Evolutionary conservation across 2,888 invertebrate genomes (phyloP), one percentile per base, ranked within the genome.

Genomic region (Scaeva pyrastri): DNA sequence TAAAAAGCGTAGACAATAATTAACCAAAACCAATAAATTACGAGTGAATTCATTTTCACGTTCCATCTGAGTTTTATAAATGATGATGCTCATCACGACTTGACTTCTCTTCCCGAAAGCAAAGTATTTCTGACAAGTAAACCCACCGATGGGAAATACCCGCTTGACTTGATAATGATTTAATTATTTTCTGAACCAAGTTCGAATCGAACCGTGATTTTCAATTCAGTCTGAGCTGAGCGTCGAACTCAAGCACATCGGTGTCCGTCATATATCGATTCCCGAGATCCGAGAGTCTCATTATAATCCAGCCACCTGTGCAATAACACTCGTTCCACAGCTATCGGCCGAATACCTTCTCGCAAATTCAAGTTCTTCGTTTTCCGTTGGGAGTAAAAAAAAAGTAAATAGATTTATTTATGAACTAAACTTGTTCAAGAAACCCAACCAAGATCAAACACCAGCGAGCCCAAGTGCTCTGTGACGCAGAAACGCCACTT

Each of bases 111-210:
- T 4, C 36, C 14, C n/a, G n/a, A n/a, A 31, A 39, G 26, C 31
- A 12, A 82, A 82, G 82, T 76, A 31, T 45, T 52, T 60, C 60
- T 76, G 82, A 50, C 76, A 82, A 82, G 82, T 82, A 19, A 72
- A 82, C 36, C 36, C 7, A 31, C 14, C 10, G 45, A 45, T 64
- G 55, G 85, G 81, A 45, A 85, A 73, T 50, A 76, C 80, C 81
- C 80, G 60, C 2, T 52, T 31, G 31, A 31, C n/a, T n/a, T 31
- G 43, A 48, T 50, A 31, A 72, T 19, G 19, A 76, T 64, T 26
- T 45, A 21, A 48, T 58, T 43, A 48, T 14, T n/a, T 14, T 16
- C 12, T 21, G 39, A 60, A n/a, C 2, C 39, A 60, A 77, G 68
- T 77, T 68, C 26, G 41, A 85, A 72, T 85, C 81, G 81, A 77